Evolutionary conservation across 2,113 vertebrate genomes (phyloP).

Genomic region (Spea multiplicata): DNA sequence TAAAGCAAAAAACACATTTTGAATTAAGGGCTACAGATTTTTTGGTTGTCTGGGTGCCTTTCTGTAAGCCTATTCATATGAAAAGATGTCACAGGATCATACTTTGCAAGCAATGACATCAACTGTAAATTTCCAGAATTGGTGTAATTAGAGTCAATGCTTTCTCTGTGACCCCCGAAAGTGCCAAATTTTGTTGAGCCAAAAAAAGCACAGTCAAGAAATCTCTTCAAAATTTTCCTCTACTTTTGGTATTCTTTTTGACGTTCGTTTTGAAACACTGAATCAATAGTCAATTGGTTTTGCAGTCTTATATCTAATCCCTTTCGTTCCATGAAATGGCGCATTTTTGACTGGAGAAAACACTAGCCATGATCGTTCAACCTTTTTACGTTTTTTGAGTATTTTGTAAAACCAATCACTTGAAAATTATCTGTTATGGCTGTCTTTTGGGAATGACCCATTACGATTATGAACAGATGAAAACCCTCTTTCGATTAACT

Average conservation of each 20-base stretch:
- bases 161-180: background rate
- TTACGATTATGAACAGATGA: background rate
- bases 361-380: no score
- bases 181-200: slow-evolving; percentile 1
- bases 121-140: background rate
- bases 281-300: background rate
- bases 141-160: background rate
- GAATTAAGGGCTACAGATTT: background rate
- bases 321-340: background rate
- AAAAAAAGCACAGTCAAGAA: background rate
- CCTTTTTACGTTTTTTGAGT: no score
- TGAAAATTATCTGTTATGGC: background rate
- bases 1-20: background rate
- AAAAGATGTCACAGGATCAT: slow-evolving; percentile 4
- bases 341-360: no score
- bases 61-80: no score
- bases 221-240: background rate
- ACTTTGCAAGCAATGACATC: slow-evolving; percentile 2
- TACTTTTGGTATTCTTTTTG: background rate
- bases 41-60: no score
- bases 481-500: slow-evolving; percentile 1
- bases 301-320: background rate
- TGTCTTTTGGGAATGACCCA: background rate
- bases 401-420: slow-evolving; percentile 9
- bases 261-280: background rate